Evolutionary conservation across 2,113 vertebrate species (phyloP).

Genomic region (Scalopus aquaticus): DNA sequence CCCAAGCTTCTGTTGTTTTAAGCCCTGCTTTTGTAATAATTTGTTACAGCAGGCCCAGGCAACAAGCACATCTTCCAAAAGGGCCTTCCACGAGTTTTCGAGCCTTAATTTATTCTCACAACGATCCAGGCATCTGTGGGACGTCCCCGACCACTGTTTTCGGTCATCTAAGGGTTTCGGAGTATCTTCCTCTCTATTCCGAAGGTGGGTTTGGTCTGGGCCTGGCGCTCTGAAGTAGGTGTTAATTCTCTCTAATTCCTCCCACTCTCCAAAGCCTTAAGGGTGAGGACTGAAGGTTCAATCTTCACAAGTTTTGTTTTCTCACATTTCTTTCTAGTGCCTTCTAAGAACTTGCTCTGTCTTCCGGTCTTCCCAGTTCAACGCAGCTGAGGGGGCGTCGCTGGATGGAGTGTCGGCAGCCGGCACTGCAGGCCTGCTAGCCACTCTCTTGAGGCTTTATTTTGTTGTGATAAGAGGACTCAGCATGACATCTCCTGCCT

Average conservation of each 20-base stretch:
- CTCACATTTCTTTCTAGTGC: background rate
- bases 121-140: background rate
- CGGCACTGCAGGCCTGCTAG: background rate
- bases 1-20: background rate
- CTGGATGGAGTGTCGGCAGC: background rate
- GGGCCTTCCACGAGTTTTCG: background rate
- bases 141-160: too few species aligned
- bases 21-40: background rate
- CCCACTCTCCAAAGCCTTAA: background rate
- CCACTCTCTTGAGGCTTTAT: background rate
- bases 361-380: background rate
- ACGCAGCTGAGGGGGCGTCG: background rate
- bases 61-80: background rate
- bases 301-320: background rate
- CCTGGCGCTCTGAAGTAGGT: background rate
- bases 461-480: background rate
- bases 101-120: background rate
- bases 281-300: background rate
- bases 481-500: background rate
- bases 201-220: background rate
- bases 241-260: background rate
- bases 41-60: background rate
- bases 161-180: background rate
- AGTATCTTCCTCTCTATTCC: background rate
- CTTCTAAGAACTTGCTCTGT: background rate